A percentile compares a stretch with the other conserved stretches of the same genome.
phyloP scores from a whole-genome alignment of 2,797 vertebrate genomes.

The Typhlichthys subterraneus region DNA sequence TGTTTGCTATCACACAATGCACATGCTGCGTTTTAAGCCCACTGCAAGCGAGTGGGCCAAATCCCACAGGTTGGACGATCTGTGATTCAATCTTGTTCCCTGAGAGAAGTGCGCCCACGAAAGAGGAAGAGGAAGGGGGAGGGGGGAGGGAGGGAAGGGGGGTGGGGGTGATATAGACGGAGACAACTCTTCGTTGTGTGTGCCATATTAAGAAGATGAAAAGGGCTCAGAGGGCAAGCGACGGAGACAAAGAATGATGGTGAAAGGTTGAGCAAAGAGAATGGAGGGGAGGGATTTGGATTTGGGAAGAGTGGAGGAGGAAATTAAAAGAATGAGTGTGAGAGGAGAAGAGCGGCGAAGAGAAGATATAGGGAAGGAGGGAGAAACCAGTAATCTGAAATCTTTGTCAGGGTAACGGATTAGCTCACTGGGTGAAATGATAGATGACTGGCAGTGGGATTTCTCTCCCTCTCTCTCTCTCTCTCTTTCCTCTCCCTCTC shows the following conservation, averaged over 20 bases:
- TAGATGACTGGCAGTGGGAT: constrained; percentile 59
- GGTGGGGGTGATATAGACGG: constrained; percentile 1
- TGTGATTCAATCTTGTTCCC: constrained; percentile 38
- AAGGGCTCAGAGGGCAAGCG: constrained; percentile 28
- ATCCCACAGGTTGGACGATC: constrained; percentile 49
- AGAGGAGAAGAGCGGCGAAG: constrained; percentile 6
- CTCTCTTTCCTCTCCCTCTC: constrained; percentile 8
- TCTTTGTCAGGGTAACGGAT: constrained; percentile 67
- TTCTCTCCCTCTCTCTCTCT: not conserved
- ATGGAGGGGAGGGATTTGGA: not conserved
- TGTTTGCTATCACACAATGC: constrained; percentile 60
- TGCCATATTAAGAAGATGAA: constrained; percentile 29
- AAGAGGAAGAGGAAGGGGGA: not conserved
- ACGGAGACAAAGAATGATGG: constrained; percentile 21
- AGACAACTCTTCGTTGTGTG: not conserved
- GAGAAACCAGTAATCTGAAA: constrained; percentile 60
- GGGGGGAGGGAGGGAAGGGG: not conserved
- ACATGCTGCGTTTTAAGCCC: constrained; percentile 54
- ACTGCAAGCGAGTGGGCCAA: constrained; percentile 50
- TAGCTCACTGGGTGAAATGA: constrained; percentile 67
- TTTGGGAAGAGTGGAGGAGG: not conserved
- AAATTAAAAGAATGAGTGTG: not conserved
- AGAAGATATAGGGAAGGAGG: constrained; percentile 20
- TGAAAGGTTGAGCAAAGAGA: constrained; percentile 4
- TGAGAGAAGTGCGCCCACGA: constrained; percentile 9